Evolutionary conservation across 2,113 vertebrate species (phyloP).

Genomic region (Perca fluviatilis): DNA sequence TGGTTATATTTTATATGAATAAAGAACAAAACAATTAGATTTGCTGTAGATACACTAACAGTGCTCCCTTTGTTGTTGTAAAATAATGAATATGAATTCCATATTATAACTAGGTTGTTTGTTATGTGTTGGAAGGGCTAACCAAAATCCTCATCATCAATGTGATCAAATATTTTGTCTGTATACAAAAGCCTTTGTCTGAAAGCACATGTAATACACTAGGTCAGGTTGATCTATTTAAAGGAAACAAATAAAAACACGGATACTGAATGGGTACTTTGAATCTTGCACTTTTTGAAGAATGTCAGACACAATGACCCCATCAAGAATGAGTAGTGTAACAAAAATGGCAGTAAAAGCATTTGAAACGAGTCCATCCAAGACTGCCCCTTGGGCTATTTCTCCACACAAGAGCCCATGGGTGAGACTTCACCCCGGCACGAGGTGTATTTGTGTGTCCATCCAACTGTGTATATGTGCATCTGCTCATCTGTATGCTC

Average conservation of each 20-base stretch:
- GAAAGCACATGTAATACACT: neutral
- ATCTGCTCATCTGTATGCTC: conserved; percentile 49
- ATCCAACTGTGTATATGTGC: conserved; percentile 39
- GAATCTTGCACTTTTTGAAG: conserved; percentile 25
- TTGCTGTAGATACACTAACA: no score
- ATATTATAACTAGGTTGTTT: no score
- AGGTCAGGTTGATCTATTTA: neutral
- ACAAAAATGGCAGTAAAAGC: conserved; percentile 71
- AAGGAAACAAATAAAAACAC: neutral
- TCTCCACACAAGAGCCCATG: conserved; percentile 29
- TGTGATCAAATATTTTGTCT: neutral
- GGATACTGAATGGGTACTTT: conserved; percentile 15
- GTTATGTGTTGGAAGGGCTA: neutral
- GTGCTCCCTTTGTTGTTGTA: neutral
- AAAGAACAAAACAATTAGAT: no score
- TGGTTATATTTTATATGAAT: neutral
- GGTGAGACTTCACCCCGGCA: conserved; percentile 24
- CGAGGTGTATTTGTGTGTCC: conserved; percentile 35
- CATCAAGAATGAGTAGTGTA: conserved; percentile 57
- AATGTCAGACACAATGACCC: conserved; percentile 67
- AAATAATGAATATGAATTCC: no score
- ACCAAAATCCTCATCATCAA: neutral
- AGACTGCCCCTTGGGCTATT: conserved; percentile 51
- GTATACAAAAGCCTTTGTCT: neutral
- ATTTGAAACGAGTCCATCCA: conserved; percentile 52